phyloP scores from a whole-genome alignment of 2,797 vertebrate species.

The Telmatherina bonti region DNA sequence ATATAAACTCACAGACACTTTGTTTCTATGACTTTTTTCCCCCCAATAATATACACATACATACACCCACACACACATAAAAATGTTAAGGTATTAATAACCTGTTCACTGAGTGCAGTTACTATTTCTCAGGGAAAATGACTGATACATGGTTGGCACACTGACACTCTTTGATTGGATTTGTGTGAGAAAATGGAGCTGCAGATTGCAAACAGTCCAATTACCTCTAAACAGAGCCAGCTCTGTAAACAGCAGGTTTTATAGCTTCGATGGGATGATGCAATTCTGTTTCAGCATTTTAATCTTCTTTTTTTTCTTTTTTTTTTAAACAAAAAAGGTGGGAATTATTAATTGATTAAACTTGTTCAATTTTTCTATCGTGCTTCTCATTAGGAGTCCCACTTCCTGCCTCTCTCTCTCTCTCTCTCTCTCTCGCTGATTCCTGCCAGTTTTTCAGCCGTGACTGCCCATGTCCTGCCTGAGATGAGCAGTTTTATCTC shows the following conservation, averaged over 20 bases:
- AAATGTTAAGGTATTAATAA: constrained; percentile 17
- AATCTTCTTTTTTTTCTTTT: too few relatives aligned
- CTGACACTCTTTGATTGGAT: constrained; percentile 16
- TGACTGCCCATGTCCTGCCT: constrained; percentile 1
- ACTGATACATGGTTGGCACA: constrained; percentile 11
- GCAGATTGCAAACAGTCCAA: constrained; percentile 41
- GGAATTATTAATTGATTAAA: constrained; percentile 3
- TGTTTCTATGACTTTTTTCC: constrained; percentile 5
- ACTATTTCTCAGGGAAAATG: constrained; percentile 40
- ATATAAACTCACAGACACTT: constrained; percentile 13
- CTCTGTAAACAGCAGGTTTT: constrained; percentile 45
- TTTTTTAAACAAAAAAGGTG: constrained; percentile 7
- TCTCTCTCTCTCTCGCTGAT: constrained; percentile 3
- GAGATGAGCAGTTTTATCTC: constrained; percentile 21
- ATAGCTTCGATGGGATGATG: constrained; percentile 37
- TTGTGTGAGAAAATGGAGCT: constrained; percentile 32
- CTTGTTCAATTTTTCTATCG: background rate
- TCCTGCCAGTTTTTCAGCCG: constrained; percentile 18
- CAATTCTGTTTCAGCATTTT: constrained; percentile 3
- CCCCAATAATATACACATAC: background rate
- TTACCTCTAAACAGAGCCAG: constrained; percentile 30
- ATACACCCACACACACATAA: too few relatives aligned
- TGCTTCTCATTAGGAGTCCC: background rate
- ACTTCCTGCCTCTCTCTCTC: background rate
- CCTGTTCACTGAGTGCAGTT: constrained; percentile 21